A percentile compares a stretch with the other conserved stretches of the same genome.
Conservation (phyloP, 2,888 invertebrate species). For the Chironomus tentans region DNA sequence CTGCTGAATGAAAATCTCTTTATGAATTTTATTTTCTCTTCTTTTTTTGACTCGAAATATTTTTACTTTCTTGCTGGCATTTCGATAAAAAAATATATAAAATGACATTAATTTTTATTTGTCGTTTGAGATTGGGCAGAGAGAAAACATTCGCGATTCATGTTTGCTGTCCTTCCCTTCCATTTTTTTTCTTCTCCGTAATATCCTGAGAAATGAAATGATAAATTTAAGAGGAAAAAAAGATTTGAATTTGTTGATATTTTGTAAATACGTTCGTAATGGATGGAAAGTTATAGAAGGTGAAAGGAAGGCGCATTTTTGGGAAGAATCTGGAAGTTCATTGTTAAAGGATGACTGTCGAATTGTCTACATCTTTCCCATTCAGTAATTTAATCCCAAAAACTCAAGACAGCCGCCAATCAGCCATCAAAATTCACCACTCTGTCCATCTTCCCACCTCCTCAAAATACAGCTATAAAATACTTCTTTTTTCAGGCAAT, state of each 20-base stretch:
- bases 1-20: neutral
- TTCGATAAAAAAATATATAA: neutral
- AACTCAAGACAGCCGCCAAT: too few relatives aligned
- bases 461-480: neutral
- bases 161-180: neutral
- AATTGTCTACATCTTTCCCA: too few relatives aligned
- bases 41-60: neutral
- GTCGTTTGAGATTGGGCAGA: constrained; percentile 11
- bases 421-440: too few relatives aligned
- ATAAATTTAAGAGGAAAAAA: neutral
- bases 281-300: too few relatives aligned
- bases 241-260: neutral
- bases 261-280: neutral
- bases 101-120: constrained; percentile 24
- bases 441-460: too few relatives aligned
- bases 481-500: neutral
- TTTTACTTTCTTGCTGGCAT: too few relatives aligned
- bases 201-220: neutral
- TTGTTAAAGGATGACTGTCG: too few relatives aligned
- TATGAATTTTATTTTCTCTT: too few relatives aligned
- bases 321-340: too few relatives aligned
- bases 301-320: neutral
- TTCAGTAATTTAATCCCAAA: too few relatives aligned
- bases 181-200: neutral
- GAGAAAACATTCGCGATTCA: constrained; percentile 1